Evolutionary conservation across 2,888 invertebrate species (phyloP).

Genomic region (Holacanthella duospinosa): DNA sequence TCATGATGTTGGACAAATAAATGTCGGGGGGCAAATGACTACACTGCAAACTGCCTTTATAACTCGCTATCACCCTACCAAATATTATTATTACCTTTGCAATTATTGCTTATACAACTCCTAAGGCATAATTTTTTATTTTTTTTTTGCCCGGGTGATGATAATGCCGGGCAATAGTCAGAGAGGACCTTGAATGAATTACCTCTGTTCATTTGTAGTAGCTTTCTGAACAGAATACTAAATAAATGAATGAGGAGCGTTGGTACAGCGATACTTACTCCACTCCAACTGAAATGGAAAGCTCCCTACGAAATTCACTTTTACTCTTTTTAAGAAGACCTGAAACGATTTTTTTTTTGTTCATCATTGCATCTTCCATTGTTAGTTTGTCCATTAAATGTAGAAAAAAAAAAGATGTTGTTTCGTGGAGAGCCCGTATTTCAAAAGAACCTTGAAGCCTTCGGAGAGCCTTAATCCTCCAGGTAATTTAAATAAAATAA

Average conservation of each 20-base stretch:
- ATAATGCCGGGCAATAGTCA: not conserved
- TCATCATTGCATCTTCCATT: not conserved
- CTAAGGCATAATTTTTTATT: no score
- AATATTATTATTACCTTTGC: no score
- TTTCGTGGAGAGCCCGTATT: not conserved
- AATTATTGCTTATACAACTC: no score
- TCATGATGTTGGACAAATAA: no score
- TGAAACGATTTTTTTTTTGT: not conserved
- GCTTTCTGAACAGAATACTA: not conserved
- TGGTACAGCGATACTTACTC: not conserved
- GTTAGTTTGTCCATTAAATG: not conserved
- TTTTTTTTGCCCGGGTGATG: slow-evolving; percentile 1
- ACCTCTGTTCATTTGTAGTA: not conserved
- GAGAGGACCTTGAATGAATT: not conserved
- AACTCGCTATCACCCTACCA: no score
- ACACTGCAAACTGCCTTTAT: no score
- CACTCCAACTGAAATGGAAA: not conserved
- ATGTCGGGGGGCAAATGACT: no score
- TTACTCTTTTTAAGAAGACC: not conserved
- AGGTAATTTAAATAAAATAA: not conserved
- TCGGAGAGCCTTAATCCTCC: not conserved
- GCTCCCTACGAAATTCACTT: not conserved
- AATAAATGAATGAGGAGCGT: not conserved
- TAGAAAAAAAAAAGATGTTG: not conserved
- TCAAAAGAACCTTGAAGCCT: not conserved